Evolutionary conservation across 1,140 invertebrate genomes (phyloP), one percentile per base, ranked within the genome.

Genomic region (Schmidtea mediterranea): DNA sequence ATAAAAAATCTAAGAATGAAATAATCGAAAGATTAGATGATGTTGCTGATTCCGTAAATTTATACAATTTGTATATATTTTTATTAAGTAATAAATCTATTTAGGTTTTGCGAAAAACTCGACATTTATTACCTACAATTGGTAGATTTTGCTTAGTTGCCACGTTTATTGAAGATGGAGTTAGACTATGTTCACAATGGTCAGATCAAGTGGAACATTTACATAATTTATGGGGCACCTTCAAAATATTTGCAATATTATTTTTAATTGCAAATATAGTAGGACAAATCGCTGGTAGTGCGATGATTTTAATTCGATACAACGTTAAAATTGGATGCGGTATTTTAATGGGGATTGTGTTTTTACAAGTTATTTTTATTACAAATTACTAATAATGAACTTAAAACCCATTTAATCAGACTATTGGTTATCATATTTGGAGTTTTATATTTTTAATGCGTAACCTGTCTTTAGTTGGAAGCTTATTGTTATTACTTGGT

Each of bases 111-210:
- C 73, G 84, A 56, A 77, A 82, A 68, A 77, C 80, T 43, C 94
- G 95, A 68, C 75, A 87, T 66, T 71, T 94, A 49, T 68, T 98
- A 55, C 92, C 92, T 19, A 89, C 87, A 52, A 70, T 94, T 46
- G 90, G 90, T 2, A 73, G 90, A 51, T 69, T 95, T 32, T 98
- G 87, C 63, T 74, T 98, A n/a, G 90, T 98, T 56, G 86, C 86
- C 51, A 98, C 92, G 55, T 98, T 98, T 69, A 72, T 98, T 22
- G 92, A 98, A 72, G 92, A 98, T 75, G 92, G 92, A 0, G 71
- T 97, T 36, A 75, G 92, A 52, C 98, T 98, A 90, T 97, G 82
- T 77, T 78, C 82, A 57, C 92, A 98, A 67, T 98, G 92, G 90
- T 75, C 75, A 24, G 86, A 95, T 59, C 92, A 98, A 62, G 72